Conservation (phyloP, 1,140 invertebrate species). For the Coptotermes formosanus region DNA sequence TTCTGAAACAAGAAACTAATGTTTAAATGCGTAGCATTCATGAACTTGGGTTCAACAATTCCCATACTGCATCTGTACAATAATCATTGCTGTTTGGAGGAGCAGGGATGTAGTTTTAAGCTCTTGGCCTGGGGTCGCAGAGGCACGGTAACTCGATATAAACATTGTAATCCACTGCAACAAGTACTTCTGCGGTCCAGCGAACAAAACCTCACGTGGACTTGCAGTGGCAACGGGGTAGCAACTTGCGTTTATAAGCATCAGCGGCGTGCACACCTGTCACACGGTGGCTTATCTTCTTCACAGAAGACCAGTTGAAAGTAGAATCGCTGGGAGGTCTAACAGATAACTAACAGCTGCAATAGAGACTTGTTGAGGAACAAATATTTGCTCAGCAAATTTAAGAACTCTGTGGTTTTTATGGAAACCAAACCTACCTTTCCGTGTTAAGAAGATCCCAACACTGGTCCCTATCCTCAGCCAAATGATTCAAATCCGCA, state of each 20-base stretch:
- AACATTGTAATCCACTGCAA: conserved; percentile 1
- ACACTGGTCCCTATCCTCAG: too few species aligned
- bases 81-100: background rate
- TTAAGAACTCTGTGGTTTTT: too few species aligned
- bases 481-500: too few species aligned
- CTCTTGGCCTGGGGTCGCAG: background rate
- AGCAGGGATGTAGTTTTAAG: background rate
- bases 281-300: too few species aligned
- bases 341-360: too few species aligned
- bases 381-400: too few species aligned
- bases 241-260: background rate
- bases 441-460: too few species aligned
- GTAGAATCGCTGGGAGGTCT: too few species aligned
- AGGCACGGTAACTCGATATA: background rate
- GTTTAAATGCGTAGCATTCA: background rate
- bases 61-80: background rate
- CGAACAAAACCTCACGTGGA: background rate
- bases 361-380: too few species aligned
- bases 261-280: background rate
- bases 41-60: conserved; percentile 12
- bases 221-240: background rate
- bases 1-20: background rate
- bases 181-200: background rate
- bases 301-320: too few species aligned
- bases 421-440: too few species aligned